Conservation (phyloP, 1,140 invertebrate genomes). For the Papilio polytes region DNA sequence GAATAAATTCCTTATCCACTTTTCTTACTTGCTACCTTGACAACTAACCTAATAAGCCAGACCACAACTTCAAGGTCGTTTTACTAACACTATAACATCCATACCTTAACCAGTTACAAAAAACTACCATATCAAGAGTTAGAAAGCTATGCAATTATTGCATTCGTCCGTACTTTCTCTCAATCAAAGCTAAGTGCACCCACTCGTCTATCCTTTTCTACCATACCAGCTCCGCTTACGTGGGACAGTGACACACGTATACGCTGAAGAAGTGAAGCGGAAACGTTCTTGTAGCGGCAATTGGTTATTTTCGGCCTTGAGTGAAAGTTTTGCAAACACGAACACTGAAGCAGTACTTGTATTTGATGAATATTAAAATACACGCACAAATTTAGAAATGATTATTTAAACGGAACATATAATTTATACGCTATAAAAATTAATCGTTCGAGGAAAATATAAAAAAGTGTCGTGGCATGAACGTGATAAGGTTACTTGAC, state of each 20-base stretch:
- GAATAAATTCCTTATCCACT: background rate
- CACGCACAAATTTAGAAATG: too few species aligned
- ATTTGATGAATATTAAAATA: background rate
- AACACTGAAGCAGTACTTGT: constrained; percentile 17
- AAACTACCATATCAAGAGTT: constrained; percentile 13
- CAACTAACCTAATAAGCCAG: background rate
- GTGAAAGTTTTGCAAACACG: constrained; percentile 58
- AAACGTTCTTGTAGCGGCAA: constrained; percentile 32
- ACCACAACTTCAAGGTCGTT: constrained; percentile 7
- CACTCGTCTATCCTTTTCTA: background rate
- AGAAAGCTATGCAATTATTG: constrained; percentile 33
- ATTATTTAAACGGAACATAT: too few species aligned
- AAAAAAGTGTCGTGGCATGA: too few species aligned
- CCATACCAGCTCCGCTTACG: background rate
- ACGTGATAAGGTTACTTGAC: background rate
- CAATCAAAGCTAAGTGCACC: constrained; percentile 10
- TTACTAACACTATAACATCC: background rate
- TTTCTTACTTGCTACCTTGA: background rate
- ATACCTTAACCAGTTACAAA: constrained; percentile 7
- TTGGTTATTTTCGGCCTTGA: constrained; percentile 61
- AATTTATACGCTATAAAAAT: too few species aligned
- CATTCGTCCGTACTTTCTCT: constrained; percentile 36
- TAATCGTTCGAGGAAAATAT: too few species aligned
- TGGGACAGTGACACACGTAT: constrained; percentile 18
- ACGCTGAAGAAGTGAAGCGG: constrained; percentile 25